Evolutionary conservation across 2,888 invertebrate genomes (phyloP), one percentile per base, ranked within the genome.

Genomic region (Cyclophora albipunctata): DNA sequence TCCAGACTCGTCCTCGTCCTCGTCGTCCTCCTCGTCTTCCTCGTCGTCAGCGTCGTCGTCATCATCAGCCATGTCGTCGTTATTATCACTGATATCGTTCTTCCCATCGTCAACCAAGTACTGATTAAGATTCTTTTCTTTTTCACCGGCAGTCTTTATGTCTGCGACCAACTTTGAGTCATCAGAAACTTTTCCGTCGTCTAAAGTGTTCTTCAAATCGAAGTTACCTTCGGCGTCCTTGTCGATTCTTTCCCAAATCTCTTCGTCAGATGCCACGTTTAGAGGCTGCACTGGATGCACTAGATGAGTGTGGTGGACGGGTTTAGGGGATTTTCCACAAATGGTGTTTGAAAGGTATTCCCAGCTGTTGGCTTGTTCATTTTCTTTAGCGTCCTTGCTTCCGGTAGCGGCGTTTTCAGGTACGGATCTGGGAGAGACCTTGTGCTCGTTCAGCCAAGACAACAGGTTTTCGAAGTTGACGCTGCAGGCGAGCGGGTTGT

Each of bases 401-500:
- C 87, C 59, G 60, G 87, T 87, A 7, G 87, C 84, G 55, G 86
- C 80, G 55, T 73, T 81, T 3, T 75, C 76, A 34, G 71, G 64
- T 47, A 81, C 75, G 1, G 75, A 85, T 52, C 85, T 89, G 3
- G 91, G 91, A 3, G 88, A 87, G 0, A 93, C 90, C 57, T 90
- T 90, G 48, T 89, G 88, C 41, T 87, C 84, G 58, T 85, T 91
- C 50, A 93, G 78, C 91, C 91, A 93, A 46, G 90, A 85, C 70
- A 95, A 91, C 41, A 94, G 90, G 49, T 91, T 86, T 60, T 91
- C 91, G 67, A 95, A 92, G 46, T 92, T 92, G 35, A 90, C 85
- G 58, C 91, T 91, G 73, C 95, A 95, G 44, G 90, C 89, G 41
- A 95, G 78, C 2, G 92, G 92, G 77, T 94, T 94, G 59, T 91